Base-by-base conservation (phyloP, 2,113 vertebrate genomes). In the Laticauda laticaudata region DNA sequence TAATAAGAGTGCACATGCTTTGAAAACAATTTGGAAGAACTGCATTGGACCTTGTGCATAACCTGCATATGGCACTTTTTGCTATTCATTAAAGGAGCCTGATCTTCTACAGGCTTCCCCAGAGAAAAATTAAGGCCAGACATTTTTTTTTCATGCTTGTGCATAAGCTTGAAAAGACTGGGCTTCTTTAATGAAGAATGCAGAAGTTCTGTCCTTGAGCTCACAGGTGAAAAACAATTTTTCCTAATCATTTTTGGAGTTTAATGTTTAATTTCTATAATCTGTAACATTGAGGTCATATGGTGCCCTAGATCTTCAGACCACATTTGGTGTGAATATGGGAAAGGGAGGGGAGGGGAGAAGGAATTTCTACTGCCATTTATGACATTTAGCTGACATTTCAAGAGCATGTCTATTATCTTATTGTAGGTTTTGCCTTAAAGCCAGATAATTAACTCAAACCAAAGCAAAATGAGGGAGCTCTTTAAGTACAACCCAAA, bases 381-480 rank as follows among this genome's bases (percentile, higher is more conserved):
- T 43, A 43, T 43, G 75, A 81, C 75, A 21, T 81, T 81, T 81
- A 81, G 34, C 69, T 81, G 69, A 18, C 69, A 24, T 54, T 61
- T 87, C 89, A 39, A 91, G 55, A 95, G 15, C 39, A 88, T 91
- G 3, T 81, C 54, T 48, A 18, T 18, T 21, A 85, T 81, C 12
- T 91, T 90, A 87, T n/a, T 12, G n/a, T 93, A 81, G 43, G 56
- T 2, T 57, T 92, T 59, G 14, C 54, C 90, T 6, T 53, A 23
- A 90, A 90, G 5, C 90, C 9, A 91, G n/a, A 48, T 2, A 53
- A 34, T 64, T 88, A 91, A 12, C 5, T 18, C 26, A 20, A 94
- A 95, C 93, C n/a, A 15, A 94, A 95, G 93, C 5, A 91, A 59
- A 48, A 88, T 61, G 87, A 85, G n/a, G 14, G 57, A 92, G 89